Evolutionary conservation across 2,113 vertebrate genomes (phyloP).

Genomic region (Tragulus kanchil): DNA sequence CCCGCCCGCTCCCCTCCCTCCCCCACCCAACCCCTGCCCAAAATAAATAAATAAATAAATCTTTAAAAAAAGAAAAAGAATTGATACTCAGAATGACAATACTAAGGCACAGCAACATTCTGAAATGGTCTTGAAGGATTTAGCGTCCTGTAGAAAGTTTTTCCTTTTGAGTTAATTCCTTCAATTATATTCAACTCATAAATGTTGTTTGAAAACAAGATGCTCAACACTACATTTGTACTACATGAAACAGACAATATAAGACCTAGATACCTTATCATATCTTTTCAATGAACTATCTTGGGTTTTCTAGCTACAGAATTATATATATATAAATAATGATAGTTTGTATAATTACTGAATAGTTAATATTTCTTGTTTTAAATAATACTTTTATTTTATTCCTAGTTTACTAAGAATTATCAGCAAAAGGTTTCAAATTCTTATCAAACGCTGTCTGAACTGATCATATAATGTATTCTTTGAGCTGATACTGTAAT

Average conservation of each 20-base stretch:
- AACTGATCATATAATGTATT: background rate
- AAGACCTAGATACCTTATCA: background rate
- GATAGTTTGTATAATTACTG: background rate
- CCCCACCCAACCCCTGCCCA: no score
- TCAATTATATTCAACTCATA: constrained; percentile 49
- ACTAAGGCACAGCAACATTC: constrained; percentile 22
- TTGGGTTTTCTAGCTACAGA: constrained; percentile 38
- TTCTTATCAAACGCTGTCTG: constrained; percentile 42
- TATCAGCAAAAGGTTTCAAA: background rate
- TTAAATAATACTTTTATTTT: constrained; percentile 52
- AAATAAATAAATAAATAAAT: no score
- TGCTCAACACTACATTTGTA: background rate
- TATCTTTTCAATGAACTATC: background rate
- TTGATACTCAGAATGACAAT: no score
- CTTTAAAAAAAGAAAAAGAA: no score
- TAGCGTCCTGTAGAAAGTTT: constrained; percentile 14
- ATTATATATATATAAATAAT: constrained; percentile 28
- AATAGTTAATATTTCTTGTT: constrained; percentile 30
- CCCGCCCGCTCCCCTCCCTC: no score
- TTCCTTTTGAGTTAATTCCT: constrained; percentile 16
- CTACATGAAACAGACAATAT: constrained; percentile 34
- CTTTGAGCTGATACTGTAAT: constrained; percentile 22
- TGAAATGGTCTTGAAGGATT: constrained; percentile 43
- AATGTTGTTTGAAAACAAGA: constrained; percentile 22
- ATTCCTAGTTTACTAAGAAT: constrained; percentile 31